Evolutionary conservation across 2,797 vertebrate genomes (phyloP).

Genomic region (Sternarchorhynchus goeldii): DNA sequence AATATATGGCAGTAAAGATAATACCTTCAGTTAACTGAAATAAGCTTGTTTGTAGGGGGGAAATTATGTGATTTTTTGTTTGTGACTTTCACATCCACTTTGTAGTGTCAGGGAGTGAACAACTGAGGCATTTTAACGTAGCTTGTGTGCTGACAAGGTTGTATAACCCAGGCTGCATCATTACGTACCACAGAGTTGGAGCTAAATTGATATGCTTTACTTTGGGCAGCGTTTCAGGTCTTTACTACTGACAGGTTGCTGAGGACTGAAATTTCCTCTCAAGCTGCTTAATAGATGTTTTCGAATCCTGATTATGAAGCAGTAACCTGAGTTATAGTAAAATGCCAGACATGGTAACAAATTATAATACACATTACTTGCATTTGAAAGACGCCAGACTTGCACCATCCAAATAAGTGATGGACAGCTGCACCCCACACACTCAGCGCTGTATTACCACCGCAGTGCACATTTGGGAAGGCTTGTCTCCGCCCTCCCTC

Average conservation of each 20-base stretch:
- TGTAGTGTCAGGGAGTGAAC: no score
- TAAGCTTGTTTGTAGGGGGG: not conserved
- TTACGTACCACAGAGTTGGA: not conserved
- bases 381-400: not conserved
- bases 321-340: not conserved
- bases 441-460: not conserved
- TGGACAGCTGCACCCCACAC: not conserved
- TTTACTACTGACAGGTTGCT: constrained; percentile 13
- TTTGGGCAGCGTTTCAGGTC: not conserved
- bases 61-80: not conserved
- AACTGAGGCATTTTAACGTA: no score
- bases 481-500: not conserved
- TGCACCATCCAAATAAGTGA: not conserved
- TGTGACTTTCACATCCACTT: no score
- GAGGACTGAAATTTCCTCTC: constrained; percentile 9
- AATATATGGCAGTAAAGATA: not conserved
- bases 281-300: constrained; percentile 7
- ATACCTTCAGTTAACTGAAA: not conserved
- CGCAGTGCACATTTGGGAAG: not conserved
- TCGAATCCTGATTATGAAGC: not conserved
- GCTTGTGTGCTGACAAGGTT: constrained; percentile 2
- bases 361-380: not conserved
- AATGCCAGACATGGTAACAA: not conserved
- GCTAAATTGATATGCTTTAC: not conserved
- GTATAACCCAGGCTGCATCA: not conserved